Evolutionary conservation across 2,113 vertebrate genomes (phyloP).

Genomic region (Callithrix jacchus): DNA sequence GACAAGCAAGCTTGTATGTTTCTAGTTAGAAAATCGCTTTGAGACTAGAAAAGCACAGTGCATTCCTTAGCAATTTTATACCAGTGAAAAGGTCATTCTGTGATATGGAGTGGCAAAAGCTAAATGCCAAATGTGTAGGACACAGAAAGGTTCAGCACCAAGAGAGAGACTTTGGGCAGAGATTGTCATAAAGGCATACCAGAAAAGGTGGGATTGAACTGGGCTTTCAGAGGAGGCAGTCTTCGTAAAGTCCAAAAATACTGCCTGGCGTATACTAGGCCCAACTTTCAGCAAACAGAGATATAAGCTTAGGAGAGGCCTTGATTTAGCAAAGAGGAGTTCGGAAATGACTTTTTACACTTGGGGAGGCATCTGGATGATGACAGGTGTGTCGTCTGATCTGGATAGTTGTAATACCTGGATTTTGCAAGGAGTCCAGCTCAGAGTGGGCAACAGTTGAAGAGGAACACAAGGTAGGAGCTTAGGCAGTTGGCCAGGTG

Average conservation of each 20-base stretch:
- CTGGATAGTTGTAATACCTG: background rate
- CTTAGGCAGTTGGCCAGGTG: background rate
- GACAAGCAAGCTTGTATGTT: background rate
- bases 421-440: background rate
- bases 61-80: background rate
- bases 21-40: background rate
- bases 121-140: background rate
- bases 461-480: background rate
- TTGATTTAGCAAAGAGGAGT: background rate
- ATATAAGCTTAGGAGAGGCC: background rate
- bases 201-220: background rate
- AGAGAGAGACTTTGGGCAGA: background rate
- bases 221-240: background rate
- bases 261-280: background rate
- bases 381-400: background rate
- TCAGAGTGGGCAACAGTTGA: background rate
- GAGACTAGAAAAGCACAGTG: background rate
- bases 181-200: background rate
- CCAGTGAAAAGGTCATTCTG: background rate
- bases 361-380: background rate
- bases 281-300: background rate
- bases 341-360: background rate
- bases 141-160: background rate
- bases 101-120: background rate
- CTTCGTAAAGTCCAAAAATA: background rate